phyloP scores from a whole-genome alignment of 2,888 invertebrate genomes.

The Acleris holmiana region DNA sequence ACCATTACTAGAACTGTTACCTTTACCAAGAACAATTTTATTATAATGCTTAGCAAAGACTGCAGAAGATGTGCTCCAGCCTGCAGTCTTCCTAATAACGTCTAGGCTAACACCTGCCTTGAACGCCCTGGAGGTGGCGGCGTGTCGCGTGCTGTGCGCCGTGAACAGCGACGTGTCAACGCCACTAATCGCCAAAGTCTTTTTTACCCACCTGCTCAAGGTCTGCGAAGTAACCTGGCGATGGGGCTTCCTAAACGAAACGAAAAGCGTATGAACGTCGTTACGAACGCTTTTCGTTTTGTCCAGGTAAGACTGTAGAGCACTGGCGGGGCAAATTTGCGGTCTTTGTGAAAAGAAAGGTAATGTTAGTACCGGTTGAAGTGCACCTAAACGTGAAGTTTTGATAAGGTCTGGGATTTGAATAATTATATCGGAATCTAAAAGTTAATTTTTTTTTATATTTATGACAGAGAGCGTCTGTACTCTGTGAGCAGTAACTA shows the following conservation, averaged over 20 bases:
- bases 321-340: conserved; percentile 17
- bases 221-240: not conserved
- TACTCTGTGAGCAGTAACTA: conserved; percentile 27
- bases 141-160: conserved; percentile 22
- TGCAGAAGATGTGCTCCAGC: conserved; percentile 14
- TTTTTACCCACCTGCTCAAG: conserved; percentile 21
- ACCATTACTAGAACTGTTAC: not conserved
- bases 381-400: conserved; percentile 15
- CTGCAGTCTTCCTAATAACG: conserved; percentile 21
- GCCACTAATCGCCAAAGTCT: conserved; percentile 6
- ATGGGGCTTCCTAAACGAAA: conserved; percentile 7
- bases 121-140: conserved; percentile 17
- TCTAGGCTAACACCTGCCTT: conserved; percentile 11
- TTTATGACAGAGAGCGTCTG: conserved; percentile 28
- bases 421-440: conserved; percentile 12
- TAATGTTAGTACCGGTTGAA: conserved; percentile 14
- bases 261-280: not conserved
- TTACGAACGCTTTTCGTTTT: not conserved
- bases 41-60: conserved; percentile 23
- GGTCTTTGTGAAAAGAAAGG: conserved; percentile 5
- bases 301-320: conserved; percentile 6
- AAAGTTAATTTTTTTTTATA: conserved; percentile 15
- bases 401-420: conserved; percentile 30
- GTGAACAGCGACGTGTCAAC: conserved; percentile 9
- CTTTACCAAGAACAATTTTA: not conserved